Evolutionary conservation across 2,797 vertebrate species (phyloP), one percentile per base, ranked within the genome.

Genomic region (Valencia hispanica): DNA sequence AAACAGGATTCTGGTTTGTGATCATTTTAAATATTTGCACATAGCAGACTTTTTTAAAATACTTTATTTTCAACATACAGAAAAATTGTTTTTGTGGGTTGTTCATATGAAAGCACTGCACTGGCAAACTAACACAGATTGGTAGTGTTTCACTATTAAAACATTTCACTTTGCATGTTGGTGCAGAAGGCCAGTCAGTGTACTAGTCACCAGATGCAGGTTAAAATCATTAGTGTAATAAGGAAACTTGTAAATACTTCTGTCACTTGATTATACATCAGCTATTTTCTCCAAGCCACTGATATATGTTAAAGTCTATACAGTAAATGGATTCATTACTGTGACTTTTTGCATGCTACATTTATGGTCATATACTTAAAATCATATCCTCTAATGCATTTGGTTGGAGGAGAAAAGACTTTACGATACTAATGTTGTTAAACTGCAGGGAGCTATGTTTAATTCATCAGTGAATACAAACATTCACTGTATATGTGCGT

Each of bases 401-500:
- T 79, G 70, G 73, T 45, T 70, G 25, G 15, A 27, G 66, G 63
- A 53, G 78, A 53, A 79, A 81, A 80, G 69, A 79, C 34, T 73
- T 82, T 78, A 80, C 82, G 85, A 90, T 77, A 76, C 30, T 51
- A 76, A 69, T 74, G 81, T 59, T 83, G 73, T 78, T 78, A 25
- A 71, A 82, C 84, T 84, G 77, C 43, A 72, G 80, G 79, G 74
- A 76, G 73, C 59, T 30, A 73, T 84, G 78, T 70, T 85, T 86
- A 80, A 88, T 88, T 84, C 79, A 88, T 84, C 63, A 84, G 63
- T 25, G 51, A 45, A 73, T 47, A 63, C 61, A 77, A 57, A 63
- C 15, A 25, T 73, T 79, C 78, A 82, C 71, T 69, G 59, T 45
- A 68, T 68, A 80, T 70, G 51, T 68, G 2, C 10, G 17, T 34